Conservation (phyloP, 2,797 vertebrate genomes). For the Cygnus olor region DNA sequence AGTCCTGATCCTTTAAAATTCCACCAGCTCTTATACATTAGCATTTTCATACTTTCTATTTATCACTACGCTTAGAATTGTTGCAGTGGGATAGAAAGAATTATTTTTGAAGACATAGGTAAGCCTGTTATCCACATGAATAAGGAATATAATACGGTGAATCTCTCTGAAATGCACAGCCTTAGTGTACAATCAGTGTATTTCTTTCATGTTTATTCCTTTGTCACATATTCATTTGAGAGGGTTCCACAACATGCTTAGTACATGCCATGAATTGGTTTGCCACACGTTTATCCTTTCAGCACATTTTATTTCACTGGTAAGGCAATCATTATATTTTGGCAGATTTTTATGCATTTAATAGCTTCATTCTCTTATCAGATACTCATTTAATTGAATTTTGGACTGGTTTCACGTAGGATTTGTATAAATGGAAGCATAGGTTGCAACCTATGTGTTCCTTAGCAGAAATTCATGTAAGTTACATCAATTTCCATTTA, state of each 20-base stretch:
- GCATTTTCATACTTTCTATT: slow-evolving; percentile 60
- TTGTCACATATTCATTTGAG: slow-evolving; percentile 60
- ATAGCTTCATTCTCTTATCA: slow-evolving; percentile 60
- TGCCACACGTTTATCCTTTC: slow-evolving; percentile 37
- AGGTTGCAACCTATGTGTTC: slow-evolving; percentile 25
- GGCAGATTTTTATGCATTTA: slow-evolving; percentile 43
- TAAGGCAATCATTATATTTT: slow-evolving; percentile 25
- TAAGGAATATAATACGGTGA: slow-evolving; percentile 57
- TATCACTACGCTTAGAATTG: slow-evolving; percentile 50
- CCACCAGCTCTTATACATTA: slow-evolving; percentile 41
- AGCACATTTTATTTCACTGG: slow-evolving; percentile 20
- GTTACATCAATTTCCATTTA: slow-evolving; percentile 21
- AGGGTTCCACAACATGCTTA: slow-evolving; percentile 45
- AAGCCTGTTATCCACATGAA: slow-evolving; percentile 73
- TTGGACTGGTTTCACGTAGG: slow-evolving; percentile 2
- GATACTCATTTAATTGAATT: slow-evolving; percentile 68
- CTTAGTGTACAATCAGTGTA: slow-evolving; percentile 59
- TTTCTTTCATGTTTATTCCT: slow-evolving; percentile 70
- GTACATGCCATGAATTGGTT: slow-evolving; percentile 38
- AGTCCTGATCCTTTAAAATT: slow-evolving; percentile 59
- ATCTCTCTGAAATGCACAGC: slow-evolving; percentile 61
- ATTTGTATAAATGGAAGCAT: slow-evolving; percentile 46
- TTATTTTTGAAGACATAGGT: slow-evolving; percentile 71
- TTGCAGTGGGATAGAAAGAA: slow-evolving; percentile 59
- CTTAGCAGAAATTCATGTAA: slow-evolving; percentile 22